Base-by-base conservation (phyloP, 2,113 vertebrate species). In the Neolamprologus variostigma region DNA sequence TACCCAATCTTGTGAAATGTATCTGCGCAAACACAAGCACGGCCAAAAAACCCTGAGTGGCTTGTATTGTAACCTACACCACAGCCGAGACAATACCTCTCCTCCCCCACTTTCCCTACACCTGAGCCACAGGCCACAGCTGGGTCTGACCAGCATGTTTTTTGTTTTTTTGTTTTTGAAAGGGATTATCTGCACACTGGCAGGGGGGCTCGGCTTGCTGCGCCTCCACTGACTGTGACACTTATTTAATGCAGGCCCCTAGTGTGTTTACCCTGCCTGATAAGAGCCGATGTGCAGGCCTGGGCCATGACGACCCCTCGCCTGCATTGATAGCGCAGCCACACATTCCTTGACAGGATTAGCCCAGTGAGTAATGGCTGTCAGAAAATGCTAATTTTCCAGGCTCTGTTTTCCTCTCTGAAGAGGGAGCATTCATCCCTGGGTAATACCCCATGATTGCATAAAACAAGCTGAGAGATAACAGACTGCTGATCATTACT, bases 211-310 rank as follows among this genome's bases (percentile, higher is more conserved):
- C 2, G 80, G 80, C 71, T 85, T 54, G 71, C 92, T 89, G 92
- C 90, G 28, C 91, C 93, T 89, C 89, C 82, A 57, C 68, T 83
- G 92, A 90, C 94, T 93, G 93, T 94, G 94, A 95, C 94, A 95
- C 94, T 95, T 94, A 94, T 92, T 95, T 92, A 96, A 96, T 94
- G 93, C 95, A 95, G 94, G 83, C 89, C 87, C 91, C 81, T 78
- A 66, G 91, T 93, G 91, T 96, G 95, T 96, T 97, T 96, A 96
- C 95, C 68, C 92, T 91, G 68, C 86, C 90, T 92, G 96, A 97
- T 97, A 96, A 96, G 88, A 93, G 92, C 94, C 91, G 76, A 87
- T 88, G 89, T 86, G 86, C 93, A 95, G 93, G 92, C 90, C 86
- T 83, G 87, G 89, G 89, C 92, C 87, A n/a, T 26, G 55, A 92